Base-by-base conservation (phyloP, 2,888 invertebrate species). In the Nomada lathburiana region DNA sequence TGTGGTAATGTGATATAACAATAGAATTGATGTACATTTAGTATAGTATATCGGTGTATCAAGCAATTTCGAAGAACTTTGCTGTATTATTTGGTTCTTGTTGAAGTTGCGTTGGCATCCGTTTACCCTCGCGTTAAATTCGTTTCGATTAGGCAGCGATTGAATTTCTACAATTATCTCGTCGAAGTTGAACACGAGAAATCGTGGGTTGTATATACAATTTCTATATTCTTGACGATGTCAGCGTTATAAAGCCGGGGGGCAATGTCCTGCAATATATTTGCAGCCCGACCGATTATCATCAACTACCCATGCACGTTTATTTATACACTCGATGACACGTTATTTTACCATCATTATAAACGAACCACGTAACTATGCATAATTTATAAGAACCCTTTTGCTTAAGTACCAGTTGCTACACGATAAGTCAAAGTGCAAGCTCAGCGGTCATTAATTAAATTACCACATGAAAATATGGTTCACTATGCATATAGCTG, bases 261-360 rank as follows among this genome's bases (percentile, higher is more conserved):
- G 18, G 18, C 26, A 26, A n/a, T 26, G 26, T 2, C 1, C 5
- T 18, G 11, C 23, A 10, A 50, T 47, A 64, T 50, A 64, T 50
- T 64, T 26, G 26, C 11, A 11, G 26, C 18, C 18, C 23, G 23
- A 13, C 11, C 10, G n/a, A 18, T 5, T 18, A 18, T 13, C 5
- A 47, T 11, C 23, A 26, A 50, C 23, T 20, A 13, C 4, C 23
- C 5, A 26, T 50, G 26, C 2, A 11, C 42, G 62, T 16, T 44
- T 63, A 63, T 44, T 63, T 44, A 63, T 63, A 23, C 44, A 47
- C 11, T 64, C 47, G 47, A 64, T 64, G 23, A 50, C 47, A 64
- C 13, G 5, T 23, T 64, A 64, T 47, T 64, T 64, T 47, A 9
- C 26, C 4, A 18, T 64, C 26, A 18, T 64, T 5, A 47, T 64